Base-by-base conservation (phyloP, 2,888 invertebrate species). In the Rapana venosa region DNA sequence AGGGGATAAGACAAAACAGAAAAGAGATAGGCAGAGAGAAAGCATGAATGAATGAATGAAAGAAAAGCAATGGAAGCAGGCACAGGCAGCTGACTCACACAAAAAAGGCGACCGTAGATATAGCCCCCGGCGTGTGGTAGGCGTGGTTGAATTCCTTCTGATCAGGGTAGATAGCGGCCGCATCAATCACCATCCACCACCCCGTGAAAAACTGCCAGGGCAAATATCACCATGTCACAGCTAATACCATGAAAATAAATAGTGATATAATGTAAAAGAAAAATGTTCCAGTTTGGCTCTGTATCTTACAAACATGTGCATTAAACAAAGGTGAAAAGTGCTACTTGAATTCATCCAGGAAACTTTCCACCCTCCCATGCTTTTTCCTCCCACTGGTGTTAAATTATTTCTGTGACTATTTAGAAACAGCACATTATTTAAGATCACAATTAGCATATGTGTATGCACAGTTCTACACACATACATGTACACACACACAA, bases 151-250 rank as follows among this genome's bases (percentile, higher is more conserved):
- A 97, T 66, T 97, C 95, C 47, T 92, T 91, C 88, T 95, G 97
- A 86, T 93, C 92, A 0, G 97, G 97, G 94, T 98, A 98, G 35
- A 97, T 97, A 0, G 98, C 97, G 90, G 98, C 98, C 17, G 98
- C 98, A 97, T 99, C 99, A 94, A 99, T 99, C 91, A 99, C 98
- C 92, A 99, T 97, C 99, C 99, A 99, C 99, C 99, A 99, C 87
- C 99, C 99, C 93, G 97, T 96, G 95, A 98, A 99, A 96, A 99
- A 99, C 96, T 96, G 91, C 79, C 92, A 91, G 20, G n/a, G 15
- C 87, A 83, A 88, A 86, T 32, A 74, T n/a, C 66, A 66, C 66
- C 47, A 8, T 47, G 47, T 8, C 47, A 47, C 47, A 47, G 2
- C 2, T 47, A 8, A 47, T 47, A 8, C 47, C 47, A 47, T 47